phyloP scores from a whole-genome alignment of 2,113 vertebrate species.

The Euleptes europaea region DNA sequence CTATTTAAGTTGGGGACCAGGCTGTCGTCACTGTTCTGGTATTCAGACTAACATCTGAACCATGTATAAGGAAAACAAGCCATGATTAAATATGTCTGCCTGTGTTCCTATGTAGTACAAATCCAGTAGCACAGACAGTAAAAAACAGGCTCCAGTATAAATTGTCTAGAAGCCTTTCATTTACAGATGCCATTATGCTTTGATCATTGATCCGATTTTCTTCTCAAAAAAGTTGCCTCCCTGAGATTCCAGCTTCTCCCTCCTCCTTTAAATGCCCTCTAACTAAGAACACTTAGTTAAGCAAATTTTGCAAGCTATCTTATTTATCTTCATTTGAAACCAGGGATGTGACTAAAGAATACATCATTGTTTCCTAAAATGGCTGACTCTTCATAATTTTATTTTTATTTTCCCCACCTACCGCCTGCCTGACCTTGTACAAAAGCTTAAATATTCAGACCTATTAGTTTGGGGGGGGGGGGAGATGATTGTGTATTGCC shows the following conservation, averaged over 20 bases:
- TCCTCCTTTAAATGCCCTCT: constrained; percentile 22
- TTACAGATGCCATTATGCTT: background rate
- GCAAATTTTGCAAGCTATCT: constrained; percentile 41
- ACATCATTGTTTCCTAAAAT: constrained; percentile 45
- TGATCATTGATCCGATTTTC: background rate
- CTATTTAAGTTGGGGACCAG: no score
- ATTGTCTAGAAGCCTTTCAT: background rate
- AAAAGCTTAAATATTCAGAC: constrained; percentile 36
- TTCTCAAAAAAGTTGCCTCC: background rate
- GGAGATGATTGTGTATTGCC: constrained; percentile 10
- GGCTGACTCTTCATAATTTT: constrained; percentile 49
- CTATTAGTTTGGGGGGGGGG: background rate
- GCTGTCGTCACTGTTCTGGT: background rate
- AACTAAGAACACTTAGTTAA: constrained; percentile 30
- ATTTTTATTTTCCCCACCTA: background rate
- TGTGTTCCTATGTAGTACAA: background rate
- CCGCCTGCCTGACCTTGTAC: constrained; percentile 55
- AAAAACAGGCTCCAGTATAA: background rate
- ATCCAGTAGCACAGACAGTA: background rate
- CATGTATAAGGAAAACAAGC: background rate
- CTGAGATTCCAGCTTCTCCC: background rate
- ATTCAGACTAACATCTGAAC: background rate
- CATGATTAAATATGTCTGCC: background rate
- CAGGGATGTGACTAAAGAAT: constrained; percentile 50
- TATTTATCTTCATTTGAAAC: constrained; percentile 48